Evolutionary conservation across 2,113 vertebrate species (phyloP), one percentile per base, ranked within the genome.

Genomic region (Sterna hirundo): DNA sequence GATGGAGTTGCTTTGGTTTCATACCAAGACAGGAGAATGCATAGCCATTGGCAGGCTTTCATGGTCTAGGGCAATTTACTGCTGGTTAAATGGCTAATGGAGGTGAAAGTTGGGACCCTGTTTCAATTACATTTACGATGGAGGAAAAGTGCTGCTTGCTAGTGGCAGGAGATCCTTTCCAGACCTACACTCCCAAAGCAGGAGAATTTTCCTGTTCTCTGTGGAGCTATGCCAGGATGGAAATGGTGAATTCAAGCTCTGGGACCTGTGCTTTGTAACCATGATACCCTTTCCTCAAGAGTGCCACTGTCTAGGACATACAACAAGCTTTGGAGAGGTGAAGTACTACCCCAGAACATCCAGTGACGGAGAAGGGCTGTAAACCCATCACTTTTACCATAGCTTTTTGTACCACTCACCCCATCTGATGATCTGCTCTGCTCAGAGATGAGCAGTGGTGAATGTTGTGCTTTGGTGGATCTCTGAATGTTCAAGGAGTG

Each of bases 91-190:
- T 57, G 36, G 70, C 62, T 79, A n/a, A 72, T 29, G 72, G 57
- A 22, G n/a, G 49, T 77, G 65, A 81, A 80, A 89, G 16, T 3
- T n/a, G 44, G 94, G 93, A 80, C 54, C 49, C 15, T 65, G 40
- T 26, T 80, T 51, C 44, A 83, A 47, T 77, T 52, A 57, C 9
- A 3, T 64, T 89, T 58, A 25, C 7, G 21, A 14, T 46, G 23
- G 69, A 72, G 49, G 54, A 42, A 55, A 90, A 82, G n/a, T 29
- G 83, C 64, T 78, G 60, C 65, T 82, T 81, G 85, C 69, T 65
- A 68, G 86, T 52, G 83, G 65, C 74, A 57, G 89, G 60, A 90
- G 79, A 92, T 82, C 74, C 86, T 90, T 95, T 92, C 89, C 86
- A 92, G 94, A 76, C 34, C 52, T 47, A 14, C n/a, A 57, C 75